Base-by-base conservation (phyloP, 2,113 vertebrate genomes). In the Passerina amoena region DNA sequence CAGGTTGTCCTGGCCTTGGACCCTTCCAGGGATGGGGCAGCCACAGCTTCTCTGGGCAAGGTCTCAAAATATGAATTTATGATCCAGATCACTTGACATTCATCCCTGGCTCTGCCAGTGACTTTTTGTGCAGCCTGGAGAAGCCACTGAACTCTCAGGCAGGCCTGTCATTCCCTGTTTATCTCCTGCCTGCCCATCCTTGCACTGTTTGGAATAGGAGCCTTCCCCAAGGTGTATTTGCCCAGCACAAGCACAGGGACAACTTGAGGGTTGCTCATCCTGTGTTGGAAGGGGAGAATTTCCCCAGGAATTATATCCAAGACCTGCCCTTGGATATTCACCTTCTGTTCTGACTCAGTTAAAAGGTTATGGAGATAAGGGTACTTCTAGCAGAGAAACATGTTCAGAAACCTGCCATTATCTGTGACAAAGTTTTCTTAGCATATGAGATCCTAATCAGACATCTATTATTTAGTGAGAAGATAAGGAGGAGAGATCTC, bases 381-480 rank as follows among this genome's bases (percentile, higher is more conserved):
- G 33, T 38, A 10, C 19, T 88, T 88, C 48, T 69, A 85, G 56
- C 76, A 61, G 42, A 82, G 61, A 60, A 94, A 75, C 60, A 78
- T 27, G 30, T 40, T 92, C 71, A 91, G 82, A 92, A 94, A 87
- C 75, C 87, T 95, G 89, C 54, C 61, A 68, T 77, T 38, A 93
- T 92, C 88, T 88, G 45, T 66, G 54, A 63, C 54, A 9, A 80
- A 73, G 45, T 86, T 77, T 68, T 96, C 79, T 86, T 40, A 70
- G 72, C 76, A 60, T 78, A 40, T 42, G 18, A 88, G 85, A 81
- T 90, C 18, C 14, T 33, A 75, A 94, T 92, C 90, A 48, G 65
- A 40, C 79, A 71, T 83, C 60, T 86, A 94, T 96, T 86, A 92
- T 82, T 96, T 61, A 78, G 80, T 27, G 35, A 81, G 61, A 70